Percentiles rank a stretch among this genome's conserved stretches.
phyloP scores from a whole-genome alignment of 2,113 vertebrate species.

The Abramis brama region DNA sequence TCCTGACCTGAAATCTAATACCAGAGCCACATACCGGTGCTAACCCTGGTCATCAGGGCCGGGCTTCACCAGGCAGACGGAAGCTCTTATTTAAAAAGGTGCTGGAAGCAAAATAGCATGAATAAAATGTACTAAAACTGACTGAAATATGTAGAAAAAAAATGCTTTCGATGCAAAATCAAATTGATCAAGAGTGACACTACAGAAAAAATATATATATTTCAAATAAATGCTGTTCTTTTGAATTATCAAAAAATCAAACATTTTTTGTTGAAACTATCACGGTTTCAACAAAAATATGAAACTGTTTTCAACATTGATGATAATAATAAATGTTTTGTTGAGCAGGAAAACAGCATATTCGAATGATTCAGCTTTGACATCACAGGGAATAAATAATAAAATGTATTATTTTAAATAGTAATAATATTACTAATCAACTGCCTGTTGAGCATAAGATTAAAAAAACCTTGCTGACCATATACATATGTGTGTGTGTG shows the following conservation, averaged over 20 bases:
- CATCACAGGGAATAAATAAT: too few relatives aligned
- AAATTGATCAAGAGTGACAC: neutral
- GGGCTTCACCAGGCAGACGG: neutral
- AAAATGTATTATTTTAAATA: too few relatives aligned
- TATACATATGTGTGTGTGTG: rapidly evolving
- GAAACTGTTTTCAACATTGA: too few relatives aligned
- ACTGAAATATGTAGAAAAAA: neutral
- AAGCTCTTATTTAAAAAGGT: too few relatives aligned
- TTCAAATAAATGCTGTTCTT: neutral
- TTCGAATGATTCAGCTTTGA: neutral
- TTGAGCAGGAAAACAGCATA: neutral
- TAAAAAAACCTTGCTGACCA: too few relatives aligned
- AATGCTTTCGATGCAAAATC: neutral
- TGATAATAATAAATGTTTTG: too few relatives aligned
- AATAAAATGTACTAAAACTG: neutral
- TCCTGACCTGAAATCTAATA: constrained; percentile 17
- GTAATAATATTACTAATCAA: too few relatives aligned
- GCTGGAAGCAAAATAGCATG: neutral
- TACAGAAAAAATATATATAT: neutral
- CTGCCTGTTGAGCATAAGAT: too few relatives aligned
- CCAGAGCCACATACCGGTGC: neutral
- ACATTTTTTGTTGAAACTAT: too few relatives aligned
- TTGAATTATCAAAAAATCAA: neutral
- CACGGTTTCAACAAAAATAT: too few relatives aligned
- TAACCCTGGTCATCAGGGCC: neutral